Percentiles rank a stretch among this genome's conserved stretches.
These are phyloP conservation scores for Monodelphis domestica DNA, from an alignment of 2,797 vertebrate species.

Conservation along the genomic window DNA sequence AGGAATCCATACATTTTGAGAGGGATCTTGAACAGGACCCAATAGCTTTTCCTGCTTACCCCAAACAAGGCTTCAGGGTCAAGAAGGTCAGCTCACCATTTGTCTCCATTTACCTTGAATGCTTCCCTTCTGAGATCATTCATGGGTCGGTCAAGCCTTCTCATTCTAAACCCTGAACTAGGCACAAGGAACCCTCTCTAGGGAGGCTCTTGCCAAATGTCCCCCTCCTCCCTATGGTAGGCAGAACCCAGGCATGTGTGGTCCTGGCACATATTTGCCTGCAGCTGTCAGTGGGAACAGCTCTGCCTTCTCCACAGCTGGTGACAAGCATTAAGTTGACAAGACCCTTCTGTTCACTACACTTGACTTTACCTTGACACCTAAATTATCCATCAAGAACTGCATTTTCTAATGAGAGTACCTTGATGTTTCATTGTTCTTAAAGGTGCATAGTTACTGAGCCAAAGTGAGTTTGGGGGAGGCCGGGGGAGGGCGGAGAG, in stretches of 20 bases:
- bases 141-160: neutral
- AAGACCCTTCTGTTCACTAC: conserved; percentile 66
- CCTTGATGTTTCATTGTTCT: conserved; percentile 65
- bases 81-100: neutral
- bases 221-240: neutral
- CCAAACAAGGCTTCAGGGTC: neutral
- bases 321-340: conserved; percentile 62
- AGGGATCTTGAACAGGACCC: neutral
- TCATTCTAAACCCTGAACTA: neutral
- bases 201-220: neutral
- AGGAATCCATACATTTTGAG: neutral
- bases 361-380: conserved; percentile 75
- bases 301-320: conserved; percentile 29
- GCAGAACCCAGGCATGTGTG: neutral
- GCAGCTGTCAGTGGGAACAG: neutral
- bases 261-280: neutral
- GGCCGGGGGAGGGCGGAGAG: neutral
- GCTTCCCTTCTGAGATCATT: neutral
- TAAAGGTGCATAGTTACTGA: conserved; percentile 72
- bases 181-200: neutral
- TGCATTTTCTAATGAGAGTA: conserved; percentile 67
- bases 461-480: conserved; percentile 75
- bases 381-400: conserved; percentile 78
- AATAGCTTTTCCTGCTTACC: neutral
- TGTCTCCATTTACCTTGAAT: neutral